Percentiles rank a stretch among this genome's conserved stretches.
Evolutionary conservation across 2,888 invertebrate genomes (phyloP).

Genomic region (Capitulum mitella): DNA sequence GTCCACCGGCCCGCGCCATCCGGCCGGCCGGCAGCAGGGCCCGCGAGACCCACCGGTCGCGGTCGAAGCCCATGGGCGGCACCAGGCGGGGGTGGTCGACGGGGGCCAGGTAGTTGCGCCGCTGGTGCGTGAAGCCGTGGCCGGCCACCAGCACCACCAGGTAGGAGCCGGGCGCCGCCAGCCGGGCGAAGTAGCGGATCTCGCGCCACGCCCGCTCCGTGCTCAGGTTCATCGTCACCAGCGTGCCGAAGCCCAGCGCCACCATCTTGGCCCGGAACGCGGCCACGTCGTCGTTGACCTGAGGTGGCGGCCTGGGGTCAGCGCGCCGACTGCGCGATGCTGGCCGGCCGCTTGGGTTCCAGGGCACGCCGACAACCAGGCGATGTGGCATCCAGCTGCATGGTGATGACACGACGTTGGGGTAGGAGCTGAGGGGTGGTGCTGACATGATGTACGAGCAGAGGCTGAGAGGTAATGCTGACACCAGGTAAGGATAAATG

Average conservation of each 20-base stretch:
- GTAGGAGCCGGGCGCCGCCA: slow-evolving; percentile 3
- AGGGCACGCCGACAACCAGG: too few species aligned
- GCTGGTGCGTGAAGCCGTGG: slow-evolving; percentile 3
- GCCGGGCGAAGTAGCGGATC: not conserved
- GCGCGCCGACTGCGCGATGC: too few species aligned
- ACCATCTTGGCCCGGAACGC: not conserved
- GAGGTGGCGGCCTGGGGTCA: not conserved
- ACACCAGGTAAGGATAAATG: too few species aligned
- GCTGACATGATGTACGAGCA: too few species aligned
- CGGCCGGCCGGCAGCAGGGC: too few species aligned
- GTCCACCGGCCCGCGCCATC: too few species aligned
- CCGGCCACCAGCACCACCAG: slow-evolving; percentile 15
- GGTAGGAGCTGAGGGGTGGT: too few species aligned
- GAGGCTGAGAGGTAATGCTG: too few species aligned
- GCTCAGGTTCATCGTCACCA: not conserved
- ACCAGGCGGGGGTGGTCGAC: not conserved
- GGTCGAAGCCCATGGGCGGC: not conserved
- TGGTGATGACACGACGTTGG: too few species aligned
- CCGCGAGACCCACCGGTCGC: too few species aligned
- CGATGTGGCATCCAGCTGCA: too few species aligned
- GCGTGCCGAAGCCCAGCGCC: slow-evolving; percentile 1
- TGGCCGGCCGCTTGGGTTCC: too few species aligned
- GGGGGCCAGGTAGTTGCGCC: not conserved
- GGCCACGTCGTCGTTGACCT: not conserved
- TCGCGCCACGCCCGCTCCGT: not conserved